Percentiles rank a stretch among this genome's conserved stretches.
Evolutionary conservation across 2,888 invertebrate genomes (phyloP).

Genomic region (Hemistola chrysoprasaria): DNA sequence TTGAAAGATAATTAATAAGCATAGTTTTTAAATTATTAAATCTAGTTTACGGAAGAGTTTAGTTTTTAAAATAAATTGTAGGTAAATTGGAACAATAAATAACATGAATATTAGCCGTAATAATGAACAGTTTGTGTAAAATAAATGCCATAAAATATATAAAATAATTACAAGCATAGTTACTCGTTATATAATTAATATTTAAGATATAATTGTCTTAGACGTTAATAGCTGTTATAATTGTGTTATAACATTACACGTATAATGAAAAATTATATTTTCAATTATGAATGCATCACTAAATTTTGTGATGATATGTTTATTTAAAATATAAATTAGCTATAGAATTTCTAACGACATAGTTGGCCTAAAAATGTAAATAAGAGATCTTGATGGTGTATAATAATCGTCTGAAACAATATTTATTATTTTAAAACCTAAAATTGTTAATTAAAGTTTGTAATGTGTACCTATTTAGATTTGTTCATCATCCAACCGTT

Average conservation of each 20-base stretch:
- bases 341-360: slow-evolving; percentile 53
- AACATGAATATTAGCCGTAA: slow-evolving; percentile 14
- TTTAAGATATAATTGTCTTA: too few species aligned
- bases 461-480: slow-evolving; percentile 12
- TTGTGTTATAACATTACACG: too few species aligned
- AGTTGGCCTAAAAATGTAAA: slow-evolving; percentile 43
- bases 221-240: too few species aligned
- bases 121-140: slow-evolving; percentile 11
- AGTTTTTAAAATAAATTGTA: slow-evolving; percentile 7
- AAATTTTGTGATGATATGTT: too few species aligned
- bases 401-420: slow-evolving; percentile 28
- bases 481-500: too few species aligned
- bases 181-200: too few species aligned
- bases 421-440: slow-evolving; percentile 12
- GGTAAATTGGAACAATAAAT: slow-evolving; percentile 23
- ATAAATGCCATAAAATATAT: slow-evolving; percentile 3
- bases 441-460: slow-evolving; percentile 10
- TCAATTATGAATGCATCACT: too few species aligned
- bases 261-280: too few species aligned
- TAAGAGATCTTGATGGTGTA: slow-evolving; percentile 34
- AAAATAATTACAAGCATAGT: neutral
- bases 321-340: slow-evolving; percentile 13
- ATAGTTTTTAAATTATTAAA: neutral
- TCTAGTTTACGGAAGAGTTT: slow-evolving; percentile 1
- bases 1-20: too few species aligned